Conservation (phyloP, 2,113 vertebrate species). For the Orthochromis indermauri region DNA sequence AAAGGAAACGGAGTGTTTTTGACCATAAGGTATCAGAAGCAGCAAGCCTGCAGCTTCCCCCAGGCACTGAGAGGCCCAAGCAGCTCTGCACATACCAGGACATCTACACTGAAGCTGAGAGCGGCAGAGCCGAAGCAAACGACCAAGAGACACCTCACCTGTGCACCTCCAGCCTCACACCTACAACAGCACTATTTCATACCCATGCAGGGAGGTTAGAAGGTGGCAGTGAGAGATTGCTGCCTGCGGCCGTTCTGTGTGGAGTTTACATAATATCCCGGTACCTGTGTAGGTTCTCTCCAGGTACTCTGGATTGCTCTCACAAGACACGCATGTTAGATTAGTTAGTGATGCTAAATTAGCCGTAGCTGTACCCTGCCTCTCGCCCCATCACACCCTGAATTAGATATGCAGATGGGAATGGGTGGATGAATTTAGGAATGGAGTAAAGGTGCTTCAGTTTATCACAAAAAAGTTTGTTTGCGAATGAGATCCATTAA, state of each 20-base stretch:
- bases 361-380: fast-evolving
- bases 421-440: not conserved
- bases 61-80: not conserved
- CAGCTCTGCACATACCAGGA: not conserved
- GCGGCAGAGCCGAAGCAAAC: not conserved
- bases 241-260: not conserved
- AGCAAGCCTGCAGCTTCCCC: not conserved
- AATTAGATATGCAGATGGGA: not conserved
- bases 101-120: not conserved
- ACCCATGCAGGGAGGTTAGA: not conserved
- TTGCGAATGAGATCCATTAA: not conserved
- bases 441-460: not conserved
- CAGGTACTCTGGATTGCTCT: not conserved
- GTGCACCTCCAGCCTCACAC: not conserved
- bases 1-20: not conserved
- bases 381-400: not conserved
- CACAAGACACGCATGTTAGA: not conserved
- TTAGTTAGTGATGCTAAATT: not conserved
- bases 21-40: not conserved
- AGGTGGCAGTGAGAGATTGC: not conserved
- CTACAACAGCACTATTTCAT: fast-evolving
- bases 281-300: fast-evolving
- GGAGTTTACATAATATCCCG: not conserved
- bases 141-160: not conserved
- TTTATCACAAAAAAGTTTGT: not conserved